Evolutionary conservation across 2,888 invertebrate species (phyloP).

Genomic region (Pherbina coryleti): DNA sequence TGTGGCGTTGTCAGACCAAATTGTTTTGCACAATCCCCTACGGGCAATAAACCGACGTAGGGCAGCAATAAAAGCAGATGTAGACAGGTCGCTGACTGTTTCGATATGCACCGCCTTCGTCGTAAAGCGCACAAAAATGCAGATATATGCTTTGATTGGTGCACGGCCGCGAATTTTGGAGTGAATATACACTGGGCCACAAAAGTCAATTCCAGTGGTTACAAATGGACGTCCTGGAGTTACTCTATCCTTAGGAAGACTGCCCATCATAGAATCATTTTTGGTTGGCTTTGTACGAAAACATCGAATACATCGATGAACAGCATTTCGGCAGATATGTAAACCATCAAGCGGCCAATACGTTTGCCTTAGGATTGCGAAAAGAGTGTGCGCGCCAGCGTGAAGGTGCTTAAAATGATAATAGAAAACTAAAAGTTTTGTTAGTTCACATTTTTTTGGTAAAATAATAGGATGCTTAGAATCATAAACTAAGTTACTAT

Average conservation of each 20-base stretch:
- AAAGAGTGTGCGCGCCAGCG: constrained; percentile 28
- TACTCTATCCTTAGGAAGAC: constrained; percentile 4
- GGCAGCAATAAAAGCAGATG: too few species aligned
- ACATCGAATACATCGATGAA: constrained; percentile 28
- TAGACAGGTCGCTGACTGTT: background rate
- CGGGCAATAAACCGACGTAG: too few species aligned
- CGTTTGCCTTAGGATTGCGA: constrained; percentile 33
- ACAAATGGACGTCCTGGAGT: background rate
- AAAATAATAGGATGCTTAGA: constrained; percentile 21
- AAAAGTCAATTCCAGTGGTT: background rate
- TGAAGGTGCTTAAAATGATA: constrained; percentile 35
- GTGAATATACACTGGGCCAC: constrained; percentile 10
- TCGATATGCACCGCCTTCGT: constrained; percentile 6
- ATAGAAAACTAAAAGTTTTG: constrained; percentile 29
- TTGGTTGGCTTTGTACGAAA: constrained; percentile 30
- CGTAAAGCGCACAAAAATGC: constrained; percentile 1
- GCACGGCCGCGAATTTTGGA: background rate
- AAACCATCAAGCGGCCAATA: constrained; percentile 36
- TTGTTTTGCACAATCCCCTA: too few species aligned
- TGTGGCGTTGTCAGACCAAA: too few species aligned
- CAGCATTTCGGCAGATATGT: constrained; percentile 17
- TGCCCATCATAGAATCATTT: background rate
- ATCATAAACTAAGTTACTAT: background rate
- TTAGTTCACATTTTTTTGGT: constrained; percentile 25
- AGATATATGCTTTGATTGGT: background rate